Percentiles rank a stretch among this genome's conserved stretches.
phyloP scores from a whole-genome alignment of 2,888 invertebrate species.

The Tuberolachnus salignus region DNA sequence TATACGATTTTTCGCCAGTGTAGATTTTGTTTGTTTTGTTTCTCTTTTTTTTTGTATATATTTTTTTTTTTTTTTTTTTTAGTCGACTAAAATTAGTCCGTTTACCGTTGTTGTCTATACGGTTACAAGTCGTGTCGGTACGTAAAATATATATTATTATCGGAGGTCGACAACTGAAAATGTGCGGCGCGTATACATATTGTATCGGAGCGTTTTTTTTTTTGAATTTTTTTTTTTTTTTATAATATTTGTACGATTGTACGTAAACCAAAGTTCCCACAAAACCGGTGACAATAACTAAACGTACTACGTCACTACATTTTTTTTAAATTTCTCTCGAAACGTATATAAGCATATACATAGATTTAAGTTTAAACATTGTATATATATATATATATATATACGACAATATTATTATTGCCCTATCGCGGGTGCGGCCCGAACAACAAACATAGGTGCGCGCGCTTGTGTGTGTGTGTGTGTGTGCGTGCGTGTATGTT shows the following conservation, averaged over 20 bases:
- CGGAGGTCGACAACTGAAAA: too few species aligned
- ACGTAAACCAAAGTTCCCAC: conserved; percentile 6
- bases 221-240: too few species aligned
- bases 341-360: background rate
- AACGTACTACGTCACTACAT: conserved; percentile 13
- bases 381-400: background rate
- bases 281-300: background rate
- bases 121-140: background rate
- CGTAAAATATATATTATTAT: background rate
- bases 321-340: conserved; percentile 39
- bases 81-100: too few species aligned
- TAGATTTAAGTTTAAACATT: conserved; percentile 35
- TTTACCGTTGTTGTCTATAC: too few species aligned
- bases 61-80: too few species aligned
- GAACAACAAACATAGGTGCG: conserved; percentile 41
- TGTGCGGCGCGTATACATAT: background rate
- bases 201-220: background rate
- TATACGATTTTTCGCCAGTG: conserved; percentile 4
- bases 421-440: conserved; percentile 37
- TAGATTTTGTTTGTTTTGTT: too few species aligned
- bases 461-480: background rate
- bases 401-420: conserved; percentile 38
- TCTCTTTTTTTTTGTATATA: too few species aligned
- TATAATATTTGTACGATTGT: background rate
- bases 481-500: background rate